Conservation (phyloP, 2,797 vertebrate species). For the Coccyzus lansbergi region DNA sequence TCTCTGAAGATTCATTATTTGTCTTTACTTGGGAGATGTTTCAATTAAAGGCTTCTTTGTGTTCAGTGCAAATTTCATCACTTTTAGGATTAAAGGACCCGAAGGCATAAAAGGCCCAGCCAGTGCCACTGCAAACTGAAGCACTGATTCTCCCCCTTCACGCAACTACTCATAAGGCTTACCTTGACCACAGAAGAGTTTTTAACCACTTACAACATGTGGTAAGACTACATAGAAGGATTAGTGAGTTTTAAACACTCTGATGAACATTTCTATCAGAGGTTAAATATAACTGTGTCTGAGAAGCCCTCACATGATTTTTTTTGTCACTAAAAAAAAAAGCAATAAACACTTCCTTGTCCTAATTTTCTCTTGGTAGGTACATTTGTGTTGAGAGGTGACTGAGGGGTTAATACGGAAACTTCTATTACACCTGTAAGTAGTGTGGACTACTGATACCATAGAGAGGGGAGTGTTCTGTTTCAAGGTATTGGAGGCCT, state of each 20-base stretch:
- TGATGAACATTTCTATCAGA: neutral
- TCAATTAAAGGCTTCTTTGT: neutral
- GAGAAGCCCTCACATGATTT: neutral
- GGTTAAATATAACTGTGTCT: neutral
- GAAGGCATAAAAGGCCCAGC: rapidly evolving
- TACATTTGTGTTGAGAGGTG: neutral
- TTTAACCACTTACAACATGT: neutral
- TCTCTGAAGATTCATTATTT: neutral
- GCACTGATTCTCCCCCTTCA: neutral
- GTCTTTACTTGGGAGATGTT: neutral
- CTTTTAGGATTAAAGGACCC: neutral
- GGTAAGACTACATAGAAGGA: neutral
- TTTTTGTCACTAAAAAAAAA: neutral
- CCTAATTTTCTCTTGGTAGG: neutral
- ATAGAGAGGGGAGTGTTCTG: neutral
- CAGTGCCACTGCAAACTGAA: neutral
- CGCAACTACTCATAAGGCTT: neutral
- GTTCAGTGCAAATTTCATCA: neutral
- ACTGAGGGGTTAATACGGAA: constrained; percentile 7
- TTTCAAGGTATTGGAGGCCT: constrained; percentile 47
- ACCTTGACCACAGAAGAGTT: neutral
- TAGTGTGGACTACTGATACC: neutral
- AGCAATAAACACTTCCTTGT: neutral
- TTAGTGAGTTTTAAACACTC: neutral
- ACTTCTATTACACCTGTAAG: constrained; percentile 41